These are phyloP conservation scores for Sylvia borin DNA, from an alignment of 2,797 vertebrate species.

Conservation along the genomic window DNA sequence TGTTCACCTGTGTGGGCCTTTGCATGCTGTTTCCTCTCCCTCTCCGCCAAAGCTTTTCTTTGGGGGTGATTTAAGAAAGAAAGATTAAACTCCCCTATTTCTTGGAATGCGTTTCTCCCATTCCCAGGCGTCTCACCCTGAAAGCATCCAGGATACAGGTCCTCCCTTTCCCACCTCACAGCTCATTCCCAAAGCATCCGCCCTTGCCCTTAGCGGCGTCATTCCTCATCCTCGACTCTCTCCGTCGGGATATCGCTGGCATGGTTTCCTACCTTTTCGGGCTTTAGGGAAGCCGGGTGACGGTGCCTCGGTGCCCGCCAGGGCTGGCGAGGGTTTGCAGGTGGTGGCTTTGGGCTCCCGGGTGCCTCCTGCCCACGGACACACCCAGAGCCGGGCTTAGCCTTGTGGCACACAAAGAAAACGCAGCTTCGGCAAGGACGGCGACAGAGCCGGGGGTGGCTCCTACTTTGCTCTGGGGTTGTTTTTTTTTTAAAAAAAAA, in stretches of 20 bases:
- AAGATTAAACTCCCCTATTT: not conserved
- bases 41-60: conserved; percentile 29
- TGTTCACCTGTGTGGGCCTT: conserved; percentile 75
- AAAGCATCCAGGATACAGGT: conserved; percentile 29
- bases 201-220: not conserved
- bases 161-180: conserved; percentile 10
- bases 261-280: not conserved
- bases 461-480: not conserved
- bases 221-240: not conserved
- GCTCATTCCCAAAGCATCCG: conserved; percentile 16
- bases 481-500: not conserved
- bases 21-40: conserved; percentile 66
- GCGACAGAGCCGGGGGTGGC: not conserved
- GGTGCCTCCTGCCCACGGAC: conserved; percentile 66
- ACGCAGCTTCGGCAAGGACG: conserved; percentile 16
- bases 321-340: not conserved
- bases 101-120: not conserved
- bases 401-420: conserved; percentile 75
- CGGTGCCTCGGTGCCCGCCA: not conserved
- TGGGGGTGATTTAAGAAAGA: conserved; percentile 15
- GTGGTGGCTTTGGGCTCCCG: not conserved
- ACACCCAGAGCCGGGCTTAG: conserved; percentile 76
- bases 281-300: not conserved
- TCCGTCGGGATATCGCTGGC: not conserved
- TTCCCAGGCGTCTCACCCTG: conserved; percentile 29